A percentile compares a stretch with the other conserved stretches of the same genome.
These are phyloP conservation scores for Melanotaenia boesemani DNA, from an alignment of 2,797 vertebrate genomes.

Conservation along the genomic window DNA sequence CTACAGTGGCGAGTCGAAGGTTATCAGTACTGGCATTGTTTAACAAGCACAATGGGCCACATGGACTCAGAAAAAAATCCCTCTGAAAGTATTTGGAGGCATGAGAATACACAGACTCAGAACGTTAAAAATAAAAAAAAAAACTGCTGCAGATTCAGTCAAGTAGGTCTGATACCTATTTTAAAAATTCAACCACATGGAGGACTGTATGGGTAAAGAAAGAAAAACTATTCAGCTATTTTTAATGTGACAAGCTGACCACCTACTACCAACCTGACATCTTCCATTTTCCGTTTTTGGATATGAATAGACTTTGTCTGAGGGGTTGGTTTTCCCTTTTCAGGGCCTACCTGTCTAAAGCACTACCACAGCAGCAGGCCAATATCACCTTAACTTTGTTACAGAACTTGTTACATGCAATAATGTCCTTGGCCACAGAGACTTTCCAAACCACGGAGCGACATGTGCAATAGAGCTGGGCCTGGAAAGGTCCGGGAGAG, in stretches of 20 bases:
- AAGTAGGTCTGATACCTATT: slow-evolving; percentile 19
- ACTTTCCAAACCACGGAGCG: slow-evolving; percentile 77
- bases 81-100: slow-evolving; percentile 15
- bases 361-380: slow-evolving; percentile 56
- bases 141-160: slow-evolving; percentile 23
- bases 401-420: slow-evolving; percentile 80
- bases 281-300: slow-evolving; percentile 64
- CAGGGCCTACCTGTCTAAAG: slow-evolving; percentile 49
- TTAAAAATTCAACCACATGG: slow-evolving; percentile 54
- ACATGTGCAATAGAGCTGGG: slow-evolving; percentile 72
- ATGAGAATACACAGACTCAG: slow-evolving; percentile 24
- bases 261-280: slow-evolving; percentile 74
- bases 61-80: slow-evolving; percentile 36
- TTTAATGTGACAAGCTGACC: slow-evolving; percentile 72
- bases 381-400: slow-evolving; percentile 76
- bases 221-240: slow-evolving; percentile 53
- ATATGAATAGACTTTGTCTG: slow-evolving; percentile 72
- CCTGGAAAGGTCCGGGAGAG: slow-evolving; percentile 73
- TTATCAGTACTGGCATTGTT: slow-evolving; percentile 77
- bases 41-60: slow-evolving; percentile 63
- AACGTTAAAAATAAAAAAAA: not conserved
- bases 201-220: slow-evolving; percentile 46
- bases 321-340: slow-evolving; percentile 58
- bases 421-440: slow-evolving; percentile 63
- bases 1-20: slow-evolving; percentile 62